phyloP scores from a whole-genome alignment of 2,113 vertebrate genomes.

The Daubentonia madagascariensis region DNA sequence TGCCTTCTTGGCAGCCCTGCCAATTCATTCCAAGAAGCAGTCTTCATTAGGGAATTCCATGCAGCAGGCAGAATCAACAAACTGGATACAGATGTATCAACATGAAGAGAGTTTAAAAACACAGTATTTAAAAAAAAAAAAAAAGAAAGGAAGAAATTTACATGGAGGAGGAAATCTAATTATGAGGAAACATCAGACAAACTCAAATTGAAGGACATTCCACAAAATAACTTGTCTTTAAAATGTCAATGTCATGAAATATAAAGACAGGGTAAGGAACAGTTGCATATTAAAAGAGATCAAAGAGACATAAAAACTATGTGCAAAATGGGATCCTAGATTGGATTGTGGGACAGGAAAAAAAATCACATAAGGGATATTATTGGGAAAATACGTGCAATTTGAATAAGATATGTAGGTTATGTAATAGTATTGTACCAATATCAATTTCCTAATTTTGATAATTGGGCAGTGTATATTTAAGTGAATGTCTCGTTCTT shows the following conservation, averaged over 20 bases:
- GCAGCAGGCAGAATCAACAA: neutral
- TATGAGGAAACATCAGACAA: neutral
- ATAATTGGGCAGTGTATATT: neutral
- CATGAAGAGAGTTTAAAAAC: neutral
- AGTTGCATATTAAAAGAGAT: neutral
- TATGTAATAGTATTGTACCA: neutral
- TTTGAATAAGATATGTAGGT: neutral
- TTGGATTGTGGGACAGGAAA: no score
- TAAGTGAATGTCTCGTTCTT: neutral
- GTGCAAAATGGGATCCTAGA: neutral
- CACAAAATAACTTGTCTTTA: neutral
- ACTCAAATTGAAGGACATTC: neutral
- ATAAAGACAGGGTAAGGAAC: neutral
- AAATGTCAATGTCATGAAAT: neutral
- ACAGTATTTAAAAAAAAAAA: neutral
- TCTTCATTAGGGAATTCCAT: neutral
- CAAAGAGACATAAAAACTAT: neutral
- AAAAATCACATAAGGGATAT: neutral
- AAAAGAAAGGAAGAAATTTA: neutral
- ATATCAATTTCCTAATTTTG: neutral
- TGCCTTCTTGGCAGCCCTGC: neutral
- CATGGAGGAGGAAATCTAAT: neutral
- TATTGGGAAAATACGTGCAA: neutral
- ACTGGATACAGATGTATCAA: neutral
- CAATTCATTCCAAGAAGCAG: neutral